A percentile compares a stretch with the other conserved stretches of the same genome.
Conservation (phyloP, 2,113 vertebrate species). For the Sphyrna mokarran region DNA sequence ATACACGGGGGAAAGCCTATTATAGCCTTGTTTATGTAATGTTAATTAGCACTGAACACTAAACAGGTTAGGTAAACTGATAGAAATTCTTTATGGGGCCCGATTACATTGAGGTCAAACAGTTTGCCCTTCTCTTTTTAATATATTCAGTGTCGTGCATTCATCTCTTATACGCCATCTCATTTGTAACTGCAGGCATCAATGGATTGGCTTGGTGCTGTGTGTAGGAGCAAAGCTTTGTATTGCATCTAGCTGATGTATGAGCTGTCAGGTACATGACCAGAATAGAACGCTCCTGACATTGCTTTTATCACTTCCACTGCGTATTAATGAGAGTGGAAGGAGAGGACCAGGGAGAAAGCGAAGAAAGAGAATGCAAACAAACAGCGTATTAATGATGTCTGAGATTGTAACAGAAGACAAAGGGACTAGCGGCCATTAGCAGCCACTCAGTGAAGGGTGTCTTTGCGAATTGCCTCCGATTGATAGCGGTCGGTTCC, state of each 20-base stretch:
- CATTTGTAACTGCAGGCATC: constrained; percentile 36
- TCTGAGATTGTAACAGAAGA: not conserved
- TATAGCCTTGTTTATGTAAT: not conserved
- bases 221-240: constrained; percentile 33
- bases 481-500: not conserved
- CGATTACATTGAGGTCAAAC: constrained; percentile 29
- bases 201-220: not conserved
- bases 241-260: not conserved
- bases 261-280: constrained; percentile 17
- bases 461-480: not conserved
- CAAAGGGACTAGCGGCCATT: not conserved
- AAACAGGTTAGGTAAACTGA: not conserved
- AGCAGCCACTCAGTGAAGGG: not conserved
- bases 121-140: constrained; percentile 40
- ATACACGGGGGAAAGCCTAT: not conserved
- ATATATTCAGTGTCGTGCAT: not conserved
- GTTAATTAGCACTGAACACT: not conserved
- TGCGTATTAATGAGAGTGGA: constrained; percentile 36
- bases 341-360: not conserved
- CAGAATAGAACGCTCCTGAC: constrained; percentile 15
- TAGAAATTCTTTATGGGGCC: constrained; percentile 33
- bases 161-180: constrained; percentile 25
- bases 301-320: constrained; percentile 18
- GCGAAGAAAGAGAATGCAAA: not conserved
- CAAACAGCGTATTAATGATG: not conserved